A percentile compares a stretch with the other conserved stretches of the same genome.
Conservation (phyloP, 2,113 vertebrate species). For the Oncorhynchus gorbuscha region DNA sequence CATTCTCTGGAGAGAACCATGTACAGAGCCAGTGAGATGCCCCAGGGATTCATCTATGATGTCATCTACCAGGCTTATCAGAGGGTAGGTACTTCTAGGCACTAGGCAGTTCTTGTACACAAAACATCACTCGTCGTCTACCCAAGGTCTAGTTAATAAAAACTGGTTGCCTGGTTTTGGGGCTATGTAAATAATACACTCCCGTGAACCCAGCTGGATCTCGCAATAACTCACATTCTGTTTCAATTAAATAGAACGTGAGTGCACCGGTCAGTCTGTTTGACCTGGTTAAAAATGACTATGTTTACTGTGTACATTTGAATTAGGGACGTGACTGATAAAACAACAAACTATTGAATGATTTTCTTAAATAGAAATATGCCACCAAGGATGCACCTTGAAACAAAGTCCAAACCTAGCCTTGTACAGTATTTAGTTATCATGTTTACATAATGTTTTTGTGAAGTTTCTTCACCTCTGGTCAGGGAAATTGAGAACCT, state of each 20-base stretch:
- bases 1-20: constrained; percentile 87
- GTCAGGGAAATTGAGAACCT: not conserved
- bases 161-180: no score
- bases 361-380: not conserved
- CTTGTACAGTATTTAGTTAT: not conserved
- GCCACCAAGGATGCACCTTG: not conserved
- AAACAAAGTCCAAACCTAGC: not conserved
- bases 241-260: no score
- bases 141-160: no score
- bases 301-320: not conserved
- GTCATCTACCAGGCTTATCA: constrained; percentile 87
- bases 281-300: no score
- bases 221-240: no score
- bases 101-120: no score
- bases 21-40: constrained; percentile 97
- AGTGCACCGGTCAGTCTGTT: no score
- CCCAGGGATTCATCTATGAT: constrained; percentile 91
- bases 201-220: no score
- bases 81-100: constrained; percentile 72
- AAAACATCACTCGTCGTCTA: no score
- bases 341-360: not conserved
- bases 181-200: no score
- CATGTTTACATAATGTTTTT: not conserved
- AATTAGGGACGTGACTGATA: not conserved
- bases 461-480: not conserved